Percentiles rank a stretch among this genome's conserved stretches.
phyloP scores from a whole-genome alignment of 2,113 vertebrate genomes.

The Amazona guildingii region DNA sequence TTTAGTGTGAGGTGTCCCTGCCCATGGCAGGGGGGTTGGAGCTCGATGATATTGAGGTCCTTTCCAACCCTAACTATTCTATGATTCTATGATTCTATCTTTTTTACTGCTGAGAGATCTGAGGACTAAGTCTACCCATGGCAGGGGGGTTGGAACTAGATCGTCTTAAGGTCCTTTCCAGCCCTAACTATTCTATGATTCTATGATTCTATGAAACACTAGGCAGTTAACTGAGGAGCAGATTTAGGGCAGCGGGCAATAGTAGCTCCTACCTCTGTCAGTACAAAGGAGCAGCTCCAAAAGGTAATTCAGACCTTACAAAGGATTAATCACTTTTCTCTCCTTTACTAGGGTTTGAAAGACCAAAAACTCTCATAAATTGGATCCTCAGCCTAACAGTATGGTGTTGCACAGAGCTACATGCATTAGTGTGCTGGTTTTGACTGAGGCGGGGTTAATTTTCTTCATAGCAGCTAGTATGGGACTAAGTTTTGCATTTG shows the following conservation, averaged over 20 bases:
- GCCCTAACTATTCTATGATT: no score
- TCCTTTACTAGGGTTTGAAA: neutral
- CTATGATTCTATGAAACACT: fast-evolving
- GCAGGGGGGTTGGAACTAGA: no score
- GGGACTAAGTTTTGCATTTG: neutral
- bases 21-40: no score
- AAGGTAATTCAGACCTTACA: neutral
- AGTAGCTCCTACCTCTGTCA: neutral
- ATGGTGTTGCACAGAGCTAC: neutral
- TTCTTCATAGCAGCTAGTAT: neutral
- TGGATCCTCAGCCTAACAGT: neutral
- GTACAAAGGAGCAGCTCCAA: neutral
- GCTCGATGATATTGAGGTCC: no score
- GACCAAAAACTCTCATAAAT: fast-evolving
- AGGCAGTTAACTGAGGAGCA: neutral
- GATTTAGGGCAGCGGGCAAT: neutral
- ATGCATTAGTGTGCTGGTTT: neutral
- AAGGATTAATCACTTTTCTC: neutral
- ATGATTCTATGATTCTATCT: no score
- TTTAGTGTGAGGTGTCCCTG: no score
- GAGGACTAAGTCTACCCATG: neutral
- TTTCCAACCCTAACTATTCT: no score
- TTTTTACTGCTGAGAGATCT: neutral
- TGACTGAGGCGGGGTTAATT: neutral
- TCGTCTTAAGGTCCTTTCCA: no score